Evolutionary conservation across 2,113 vertebrate species (phyloP).

Genomic region (Cnemophilus loriae): DNA sequence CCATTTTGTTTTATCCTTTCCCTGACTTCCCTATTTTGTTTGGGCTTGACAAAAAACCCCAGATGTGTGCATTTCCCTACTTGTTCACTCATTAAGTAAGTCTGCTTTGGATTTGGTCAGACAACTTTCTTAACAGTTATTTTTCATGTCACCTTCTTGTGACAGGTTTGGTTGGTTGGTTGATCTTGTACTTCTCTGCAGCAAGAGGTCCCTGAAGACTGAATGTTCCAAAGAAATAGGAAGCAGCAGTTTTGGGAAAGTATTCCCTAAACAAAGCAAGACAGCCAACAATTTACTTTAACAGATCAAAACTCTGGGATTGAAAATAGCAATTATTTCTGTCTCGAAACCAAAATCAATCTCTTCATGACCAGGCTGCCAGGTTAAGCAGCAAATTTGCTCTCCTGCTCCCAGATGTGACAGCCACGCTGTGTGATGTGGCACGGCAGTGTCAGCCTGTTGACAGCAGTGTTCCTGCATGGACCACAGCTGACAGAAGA

Average conservation of each 20-base stretch:
- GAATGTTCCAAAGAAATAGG: neutral
- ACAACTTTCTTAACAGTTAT: neutral
- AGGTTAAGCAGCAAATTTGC: neutral
- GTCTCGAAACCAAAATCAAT: neutral
- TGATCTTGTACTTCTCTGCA: neutral
- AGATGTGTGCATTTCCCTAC: neutral
- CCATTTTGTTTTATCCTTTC: neutral
- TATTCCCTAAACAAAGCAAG: neutral
- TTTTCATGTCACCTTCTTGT: neutral
- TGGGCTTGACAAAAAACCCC: neutral
- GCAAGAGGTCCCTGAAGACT: neutral
- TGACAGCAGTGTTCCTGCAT: neutral
- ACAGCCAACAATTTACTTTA: neutral
- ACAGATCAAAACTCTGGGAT: neutral
- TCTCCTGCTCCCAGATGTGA: neutral
- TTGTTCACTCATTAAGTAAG: neutral
- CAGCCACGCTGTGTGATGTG: neutral
- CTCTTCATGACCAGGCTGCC: neutral
- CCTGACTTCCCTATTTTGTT: neutral
- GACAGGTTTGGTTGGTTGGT: neutral
- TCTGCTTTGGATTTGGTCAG: neutral
- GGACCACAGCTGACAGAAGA: neutral
- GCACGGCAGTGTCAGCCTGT: neutral
- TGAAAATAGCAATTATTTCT: neutral
- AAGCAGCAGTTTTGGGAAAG: neutral